Conservation (phyloP, 2,888 invertebrate species). For the Lepeophtheirus nordmannii region DNA sequence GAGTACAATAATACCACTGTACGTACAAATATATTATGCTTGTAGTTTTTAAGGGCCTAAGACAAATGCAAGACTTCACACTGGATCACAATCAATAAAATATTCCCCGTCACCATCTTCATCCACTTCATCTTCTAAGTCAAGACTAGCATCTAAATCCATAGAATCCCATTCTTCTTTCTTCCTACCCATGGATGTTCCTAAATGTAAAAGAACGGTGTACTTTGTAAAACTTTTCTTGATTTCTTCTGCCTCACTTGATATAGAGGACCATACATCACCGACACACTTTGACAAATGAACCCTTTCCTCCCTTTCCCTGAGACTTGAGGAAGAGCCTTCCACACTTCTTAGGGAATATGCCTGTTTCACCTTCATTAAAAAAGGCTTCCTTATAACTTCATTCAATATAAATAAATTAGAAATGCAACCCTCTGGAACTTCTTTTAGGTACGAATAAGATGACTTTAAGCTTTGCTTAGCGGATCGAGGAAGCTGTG, state of each 20-base stretch:
- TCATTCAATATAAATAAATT: not conserved
- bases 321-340: not conserved
- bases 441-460: not conserved
- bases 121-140: not conserved
- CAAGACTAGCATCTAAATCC: not conserved
- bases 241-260: not conserved
- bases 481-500: not conserved
- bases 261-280: not conserved
- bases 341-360: not conserved
- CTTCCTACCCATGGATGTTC: not conserved
- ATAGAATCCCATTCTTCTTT: not conserved
- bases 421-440: not conserved
- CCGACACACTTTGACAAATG: not conserved
- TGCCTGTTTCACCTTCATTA: not conserved
- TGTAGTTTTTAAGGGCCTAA: too few species aligned
- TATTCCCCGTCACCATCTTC: not conserved
- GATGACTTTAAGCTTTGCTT: not conserved
- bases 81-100: not conserved
- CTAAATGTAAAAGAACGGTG: not conserved
- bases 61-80: not conserved
- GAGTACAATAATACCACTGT: too few species aligned
- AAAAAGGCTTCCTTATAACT: not conserved
- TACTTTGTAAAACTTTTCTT: not conserved
- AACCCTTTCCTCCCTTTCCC: not conserved
- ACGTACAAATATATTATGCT: too few species aligned